Evolutionary conservation across 2,888 invertebrate species (phyloP).

Genomic region (Polietes domitor): DNA sequence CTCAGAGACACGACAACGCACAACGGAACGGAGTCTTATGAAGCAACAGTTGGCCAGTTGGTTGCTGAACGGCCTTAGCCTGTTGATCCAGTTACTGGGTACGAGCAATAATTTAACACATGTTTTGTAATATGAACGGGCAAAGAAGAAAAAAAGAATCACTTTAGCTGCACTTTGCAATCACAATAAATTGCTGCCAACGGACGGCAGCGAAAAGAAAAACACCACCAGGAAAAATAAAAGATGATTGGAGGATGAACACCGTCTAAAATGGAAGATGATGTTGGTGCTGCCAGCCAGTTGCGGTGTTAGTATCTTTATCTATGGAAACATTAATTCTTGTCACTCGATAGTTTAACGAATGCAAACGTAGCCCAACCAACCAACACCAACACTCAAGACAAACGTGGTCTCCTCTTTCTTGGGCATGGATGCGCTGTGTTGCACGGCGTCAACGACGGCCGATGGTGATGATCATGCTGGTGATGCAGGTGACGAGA

Average conservation of each 20-base stretch:
- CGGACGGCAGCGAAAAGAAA: not conserved
- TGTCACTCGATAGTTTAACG: constrained; percentile 33
- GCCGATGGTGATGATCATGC: too few relatives aligned
- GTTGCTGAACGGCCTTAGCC: constrained; percentile 36
- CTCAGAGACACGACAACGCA: not conserved
- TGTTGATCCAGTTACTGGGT: constrained; percentile 61
- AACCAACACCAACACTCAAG: not conserved
- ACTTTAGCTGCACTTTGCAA: constrained; percentile 35
- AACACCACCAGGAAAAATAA: constrained; percentile 7
- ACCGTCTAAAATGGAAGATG: constrained; percentile 11
- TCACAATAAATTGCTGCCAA: constrained; percentile 30
- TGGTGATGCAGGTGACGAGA: not conserved
- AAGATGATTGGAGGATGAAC: constrained; percentile 20
- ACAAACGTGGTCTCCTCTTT: not conserved
- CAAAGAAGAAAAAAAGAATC: constrained; percentile 38
- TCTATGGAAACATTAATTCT: constrained; percentile 26
- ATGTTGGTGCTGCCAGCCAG: constrained; percentile 1
- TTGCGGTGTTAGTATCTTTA: constrained; percentile 1
- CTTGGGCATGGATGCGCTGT: not conserved
- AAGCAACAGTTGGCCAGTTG: constrained; percentile 38
- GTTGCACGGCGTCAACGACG: too few relatives aligned
- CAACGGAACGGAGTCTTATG: not conserved
- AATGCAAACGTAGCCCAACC: constrained; percentile 25
- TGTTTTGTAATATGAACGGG: constrained; percentile 43
- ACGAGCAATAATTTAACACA: constrained; percentile 55